Base-by-base conservation (phyloP, 2,113 vertebrate species). In the Cyanistes caeruleus region DNA sequence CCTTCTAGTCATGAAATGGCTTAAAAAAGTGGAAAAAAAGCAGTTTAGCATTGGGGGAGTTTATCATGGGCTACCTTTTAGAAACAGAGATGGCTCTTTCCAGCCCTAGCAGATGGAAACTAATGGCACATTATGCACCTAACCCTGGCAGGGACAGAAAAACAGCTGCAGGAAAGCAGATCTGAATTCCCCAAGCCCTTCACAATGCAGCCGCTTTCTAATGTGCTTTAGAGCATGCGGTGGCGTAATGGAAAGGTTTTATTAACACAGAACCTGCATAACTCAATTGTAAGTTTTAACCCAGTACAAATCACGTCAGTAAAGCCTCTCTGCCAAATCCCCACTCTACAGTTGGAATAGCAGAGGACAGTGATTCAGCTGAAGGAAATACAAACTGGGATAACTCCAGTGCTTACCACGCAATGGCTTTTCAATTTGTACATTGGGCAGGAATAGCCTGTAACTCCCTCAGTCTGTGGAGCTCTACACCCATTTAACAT, bases 241-340 rank as follows among this genome's bases (percentile, higher is more conserved):
- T 84, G 62, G 44, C 64, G 24, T 68, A 88, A 95, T 84, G 87
- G 89, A 87, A 95, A 87, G 41, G 49, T 84, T 96, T 95, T 93
- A 95, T 93, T 88, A 95, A 90, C 72, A 43, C 86, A 84, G 91
- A 95, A 84, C 89, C 89, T 92, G n/a, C 78, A 79, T 91, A 96
- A 95, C 89, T 87, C 80, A 84, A 75, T 93, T 94, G 35, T 64
- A 79, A 82, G 3, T 82, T 96, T 95, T 89, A 91, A 95, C 73
- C 87, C 91, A 51, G 87, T n/a, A 76, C 53, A 94, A 95, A 81
- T 72, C 77, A 82, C 0, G 3, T 74, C 86, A 93, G n/a, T 51
- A 84, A 89, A 92, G 56, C n/a, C 70, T 67, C 37, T 28, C 73
- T 95, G 68, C 30, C 73, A 88, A 77, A 96, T 92, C 56, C 84